Conservation (phyloP, 1,140 invertebrate species). For the Pachypsylla venusta region DNA sequence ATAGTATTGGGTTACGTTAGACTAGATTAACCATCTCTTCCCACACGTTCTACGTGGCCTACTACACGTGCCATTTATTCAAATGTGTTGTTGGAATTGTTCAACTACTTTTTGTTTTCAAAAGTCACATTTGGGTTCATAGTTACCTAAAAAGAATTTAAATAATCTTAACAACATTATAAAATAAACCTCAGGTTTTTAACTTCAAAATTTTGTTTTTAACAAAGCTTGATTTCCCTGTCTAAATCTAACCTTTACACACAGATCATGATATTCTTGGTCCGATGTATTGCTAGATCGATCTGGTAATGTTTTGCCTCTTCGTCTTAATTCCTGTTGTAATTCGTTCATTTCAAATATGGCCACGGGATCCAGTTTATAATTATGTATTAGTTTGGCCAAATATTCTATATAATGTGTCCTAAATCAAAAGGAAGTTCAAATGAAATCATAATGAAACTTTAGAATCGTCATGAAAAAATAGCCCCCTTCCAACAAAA, state of each 20-base stretch:
- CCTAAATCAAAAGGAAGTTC: constrained; percentile 41
- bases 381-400: constrained; percentile 62
- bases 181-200: not conserved
- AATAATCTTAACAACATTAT: constrained; percentile 7
- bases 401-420: constrained; percentile 91
- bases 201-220: constrained; percentile 13
- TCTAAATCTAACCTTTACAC: constrained; percentile 42
- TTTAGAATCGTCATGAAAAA: not conserved
- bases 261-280: constrained; percentile 49
- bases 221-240: constrained; percentile 2
- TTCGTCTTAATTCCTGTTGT: constrained; percentile 64
- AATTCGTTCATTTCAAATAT: constrained; percentile 75
- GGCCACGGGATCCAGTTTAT: constrained; percentile 68
- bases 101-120: not conserved
- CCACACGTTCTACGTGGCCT: no score
- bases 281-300: constrained; percentile 47
- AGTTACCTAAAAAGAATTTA: constrained; percentile 1
- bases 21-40: no score
- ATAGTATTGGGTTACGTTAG: no score
- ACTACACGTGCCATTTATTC: constrained; percentile 1
- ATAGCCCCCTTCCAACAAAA: constrained; percentile 12
- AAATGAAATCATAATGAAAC: no score
- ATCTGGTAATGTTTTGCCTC: constrained; percentile 58
- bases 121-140: not conserved
- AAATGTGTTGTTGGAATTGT: not conserved